phyloP scores from a whole-genome alignment of 2,113 vertebrate species.

The Calypte anna region DNA sequence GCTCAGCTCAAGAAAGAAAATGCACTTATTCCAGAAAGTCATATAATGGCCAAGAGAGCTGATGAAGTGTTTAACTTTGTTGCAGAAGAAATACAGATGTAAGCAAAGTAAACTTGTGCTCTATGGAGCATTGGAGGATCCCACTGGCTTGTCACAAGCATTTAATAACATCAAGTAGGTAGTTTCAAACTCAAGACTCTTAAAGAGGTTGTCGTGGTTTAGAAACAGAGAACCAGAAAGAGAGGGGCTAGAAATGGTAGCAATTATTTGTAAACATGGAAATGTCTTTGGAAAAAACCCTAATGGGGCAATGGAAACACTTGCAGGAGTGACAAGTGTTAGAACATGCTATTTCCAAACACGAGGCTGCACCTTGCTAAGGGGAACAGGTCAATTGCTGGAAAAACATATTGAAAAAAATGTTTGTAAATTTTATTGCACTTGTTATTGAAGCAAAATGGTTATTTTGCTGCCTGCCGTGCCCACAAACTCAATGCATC shows the following conservation, averaged over 20 bases:
- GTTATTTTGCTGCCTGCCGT: background rate
- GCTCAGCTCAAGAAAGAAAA: background rate
- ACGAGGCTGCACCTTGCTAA: background rate
- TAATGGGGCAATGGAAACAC: background rate
- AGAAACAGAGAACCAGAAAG: background rate
- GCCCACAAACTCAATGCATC: background rate
- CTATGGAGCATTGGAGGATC: accelerated
- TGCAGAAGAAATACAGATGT: background rate
- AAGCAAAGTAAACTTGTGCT: background rate
- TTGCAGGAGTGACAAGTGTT: background rate
- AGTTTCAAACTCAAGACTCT: background rate
- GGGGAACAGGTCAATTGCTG: background rate
- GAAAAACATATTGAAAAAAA: background rate
- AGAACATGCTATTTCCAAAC: background rate
- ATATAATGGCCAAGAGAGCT: background rate
- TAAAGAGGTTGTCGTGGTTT: background rate
- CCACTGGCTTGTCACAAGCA: background rate
- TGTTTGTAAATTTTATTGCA: background rate
- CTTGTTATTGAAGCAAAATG: background rate
- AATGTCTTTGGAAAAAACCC: background rate
- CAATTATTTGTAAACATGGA: background rate
- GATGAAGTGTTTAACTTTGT: background rate
- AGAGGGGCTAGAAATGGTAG: accelerated
- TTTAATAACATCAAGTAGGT: background rate
- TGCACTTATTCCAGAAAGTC: background rate